phyloP scores from a whole-genome alignment of 2,888 invertebrate genomes.

The Nesidiocoris tenuis region DNA sequence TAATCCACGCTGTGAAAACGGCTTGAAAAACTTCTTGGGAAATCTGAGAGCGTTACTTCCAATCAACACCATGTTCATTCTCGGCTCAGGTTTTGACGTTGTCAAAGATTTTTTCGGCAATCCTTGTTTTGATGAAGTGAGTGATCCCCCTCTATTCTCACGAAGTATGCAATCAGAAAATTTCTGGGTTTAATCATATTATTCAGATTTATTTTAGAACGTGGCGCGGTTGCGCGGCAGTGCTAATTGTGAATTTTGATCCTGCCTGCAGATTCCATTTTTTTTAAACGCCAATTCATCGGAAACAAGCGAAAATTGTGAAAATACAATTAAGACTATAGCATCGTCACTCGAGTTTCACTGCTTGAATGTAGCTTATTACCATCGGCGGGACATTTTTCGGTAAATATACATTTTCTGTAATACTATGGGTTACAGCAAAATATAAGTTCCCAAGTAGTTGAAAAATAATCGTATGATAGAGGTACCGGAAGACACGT shows the following conservation, averaged over 20 bases:
- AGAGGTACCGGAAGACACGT: no score
- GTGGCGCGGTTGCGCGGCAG: no score
- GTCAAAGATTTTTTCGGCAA: slow-evolving; percentile 3
- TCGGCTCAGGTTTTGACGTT: neutral
- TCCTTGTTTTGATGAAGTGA: slow-evolving; percentile 14
- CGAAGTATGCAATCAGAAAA: no score
- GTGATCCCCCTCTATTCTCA: neutral
- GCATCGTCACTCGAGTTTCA: neutral
- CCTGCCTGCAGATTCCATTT: neutral
- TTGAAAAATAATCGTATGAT: no score
- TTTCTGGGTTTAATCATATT: no score
- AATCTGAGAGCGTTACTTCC: slow-evolving; percentile 2
- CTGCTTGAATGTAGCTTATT: neutral
- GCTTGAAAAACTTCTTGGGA: neutral
- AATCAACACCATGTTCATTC: neutral
- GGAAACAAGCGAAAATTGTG: neutral
- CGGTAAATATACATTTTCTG: no score
- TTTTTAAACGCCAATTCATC: neutral
- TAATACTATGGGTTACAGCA: no score
- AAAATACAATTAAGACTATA: neutral
- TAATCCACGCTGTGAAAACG: neutral
- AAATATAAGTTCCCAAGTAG: no score
- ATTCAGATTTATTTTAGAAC: no score
- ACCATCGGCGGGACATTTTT: slow-evolving; percentile 13
- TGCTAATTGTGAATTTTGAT: no score